A percentile compares a stretch with the other conserved stretches of the same genome.
Conservation (phyloP, 37 sponge, comb jelly and placozoan genomes). For the Axinella damicornis region DNA sequence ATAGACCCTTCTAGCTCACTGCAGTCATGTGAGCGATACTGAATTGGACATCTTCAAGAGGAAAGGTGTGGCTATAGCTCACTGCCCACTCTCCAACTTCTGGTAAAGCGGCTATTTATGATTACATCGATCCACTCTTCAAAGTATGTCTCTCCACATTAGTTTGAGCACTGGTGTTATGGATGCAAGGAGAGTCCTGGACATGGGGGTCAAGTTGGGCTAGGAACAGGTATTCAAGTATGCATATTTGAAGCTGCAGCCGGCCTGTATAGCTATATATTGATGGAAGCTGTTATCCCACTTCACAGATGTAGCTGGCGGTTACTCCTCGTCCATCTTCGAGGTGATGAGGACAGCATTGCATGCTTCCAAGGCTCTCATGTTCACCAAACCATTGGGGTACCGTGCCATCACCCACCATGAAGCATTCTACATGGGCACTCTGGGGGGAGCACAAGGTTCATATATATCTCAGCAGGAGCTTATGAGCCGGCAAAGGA, state of each 20-base stretch:
- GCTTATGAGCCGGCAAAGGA: too few relatives aligned
- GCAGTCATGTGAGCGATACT: constrained; percentile 39
- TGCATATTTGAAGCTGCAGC: too few relatives aligned
- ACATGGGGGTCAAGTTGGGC: constrained; percentile 59
- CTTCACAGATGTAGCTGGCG: constrained; percentile 80
- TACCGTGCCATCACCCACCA: constrained; percentile 50
- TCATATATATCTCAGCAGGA: too few relatives aligned
- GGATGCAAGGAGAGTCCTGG: constrained; percentile 39
- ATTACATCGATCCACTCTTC: too few relatives aligned
- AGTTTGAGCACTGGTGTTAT: constrained; percentile 66
- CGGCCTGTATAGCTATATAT: too few relatives aligned
- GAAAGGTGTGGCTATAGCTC: constrained; percentile 53
- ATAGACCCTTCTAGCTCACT: constrained; percentile 69
- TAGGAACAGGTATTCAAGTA: constrained; percentile 75
- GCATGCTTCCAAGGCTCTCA: constrained; percentile 40
- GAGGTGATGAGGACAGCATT: constrained; percentile 63
- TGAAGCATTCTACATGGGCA: constrained; percentile 86
- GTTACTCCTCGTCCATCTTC: constrained; percentile 56
- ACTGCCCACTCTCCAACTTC: constrained; percentile 78
- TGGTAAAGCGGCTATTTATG: background rate
- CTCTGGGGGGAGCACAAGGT: constrained; percentile 85
- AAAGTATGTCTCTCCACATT: background rate
- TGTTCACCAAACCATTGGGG: background rate
- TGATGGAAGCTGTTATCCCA: too few relatives aligned
- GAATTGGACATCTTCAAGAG: constrained; percentile 51